A percentile compares a stretch with the other conserved stretches of the same genome.
phyloP scores from a whole-genome alignment of 2,797 vertebrate genomes.

The Dipus sagitta region DNA sequence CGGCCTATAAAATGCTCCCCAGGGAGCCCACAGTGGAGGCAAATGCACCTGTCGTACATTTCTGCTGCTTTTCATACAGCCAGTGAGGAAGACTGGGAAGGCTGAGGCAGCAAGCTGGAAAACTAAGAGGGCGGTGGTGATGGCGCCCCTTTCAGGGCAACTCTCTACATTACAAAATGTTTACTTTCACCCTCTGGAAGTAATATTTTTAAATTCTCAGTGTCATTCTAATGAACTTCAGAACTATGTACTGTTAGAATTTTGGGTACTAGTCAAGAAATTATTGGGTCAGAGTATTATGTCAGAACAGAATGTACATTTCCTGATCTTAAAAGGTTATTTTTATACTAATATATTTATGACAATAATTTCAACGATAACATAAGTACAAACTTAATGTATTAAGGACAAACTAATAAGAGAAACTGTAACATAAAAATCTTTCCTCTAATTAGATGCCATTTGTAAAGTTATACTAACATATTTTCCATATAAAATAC shows the following conservation, averaged over 20 bases:
- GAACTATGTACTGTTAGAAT: background rate
- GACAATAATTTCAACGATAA: conserved; percentile 50
- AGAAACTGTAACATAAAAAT: conserved; percentile 63
- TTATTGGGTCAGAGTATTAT: background rate
- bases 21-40: background rate
- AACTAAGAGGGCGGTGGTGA: background rate
- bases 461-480: conserved; percentile 51
- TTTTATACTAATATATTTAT: background rate
- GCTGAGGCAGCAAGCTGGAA: background rate
- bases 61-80: background rate
- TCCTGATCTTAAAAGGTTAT: background rate
- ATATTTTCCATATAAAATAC: conserved; percentile 27
- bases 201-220: background rate
- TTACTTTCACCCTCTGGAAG: background rate
- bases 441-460: background rate
- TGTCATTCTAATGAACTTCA: conserved; percentile 11
- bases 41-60: conserved; percentile 20
- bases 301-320: conserved; percentile 5
- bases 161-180: background rate
- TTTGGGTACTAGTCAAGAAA: background rate
- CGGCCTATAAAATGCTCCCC: background rate
- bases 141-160: background rate
- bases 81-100: background rate
- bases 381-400: conserved; percentile 3
- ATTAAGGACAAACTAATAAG: conserved; percentile 36